phyloP scores from a whole-genome alignment of 2,797 vertebrate species.

The Poeciliopsis paucimaculata region DNA sequence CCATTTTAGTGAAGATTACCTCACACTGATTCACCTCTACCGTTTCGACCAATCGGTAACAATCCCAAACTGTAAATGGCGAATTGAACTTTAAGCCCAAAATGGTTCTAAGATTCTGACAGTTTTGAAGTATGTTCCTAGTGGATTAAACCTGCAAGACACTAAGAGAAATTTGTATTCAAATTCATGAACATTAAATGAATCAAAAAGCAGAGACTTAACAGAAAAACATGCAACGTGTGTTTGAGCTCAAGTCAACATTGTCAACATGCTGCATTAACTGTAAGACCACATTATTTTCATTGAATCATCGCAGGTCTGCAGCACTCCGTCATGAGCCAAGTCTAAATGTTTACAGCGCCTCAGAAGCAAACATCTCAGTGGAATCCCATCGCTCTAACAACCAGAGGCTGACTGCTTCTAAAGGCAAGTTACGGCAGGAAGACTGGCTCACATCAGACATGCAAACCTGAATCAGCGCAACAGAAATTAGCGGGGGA shows the following conservation, averaged over 20 bases:
- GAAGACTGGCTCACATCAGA: not conserved
- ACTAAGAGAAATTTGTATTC: not conserved
- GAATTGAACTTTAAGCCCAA: not conserved
- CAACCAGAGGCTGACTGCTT: slow-evolving; percentile 4
- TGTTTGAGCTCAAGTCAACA: not conserved
- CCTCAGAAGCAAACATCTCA: not conserved
- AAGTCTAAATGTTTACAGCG: slow-evolving; percentile 1
- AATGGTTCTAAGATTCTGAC: not conserved
- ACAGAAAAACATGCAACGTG: not conserved
- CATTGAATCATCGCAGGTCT: not conserved
- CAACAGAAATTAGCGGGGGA: not conserved
- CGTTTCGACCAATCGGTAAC: not conserved
- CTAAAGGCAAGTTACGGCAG: not conserved
- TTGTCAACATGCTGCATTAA: too few relatives aligned
- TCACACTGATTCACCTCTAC: not conserved
- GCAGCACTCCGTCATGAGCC: not conserved
- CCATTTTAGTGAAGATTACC: not conserved
- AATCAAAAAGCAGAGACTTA: not conserved
- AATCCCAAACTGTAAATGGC: not conserved
- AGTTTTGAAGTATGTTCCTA: not conserved
- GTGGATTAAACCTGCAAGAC: not conserved
- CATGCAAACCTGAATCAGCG: not conserved
- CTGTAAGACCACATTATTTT: too few relatives aligned
- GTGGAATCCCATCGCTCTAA: not conserved
- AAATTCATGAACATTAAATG: not conserved